These are phyloP conservation scores for Talpa occidentalis DNA, from an alignment of 2,113 vertebrate genomes.

Conservation along the genomic window DNA sequence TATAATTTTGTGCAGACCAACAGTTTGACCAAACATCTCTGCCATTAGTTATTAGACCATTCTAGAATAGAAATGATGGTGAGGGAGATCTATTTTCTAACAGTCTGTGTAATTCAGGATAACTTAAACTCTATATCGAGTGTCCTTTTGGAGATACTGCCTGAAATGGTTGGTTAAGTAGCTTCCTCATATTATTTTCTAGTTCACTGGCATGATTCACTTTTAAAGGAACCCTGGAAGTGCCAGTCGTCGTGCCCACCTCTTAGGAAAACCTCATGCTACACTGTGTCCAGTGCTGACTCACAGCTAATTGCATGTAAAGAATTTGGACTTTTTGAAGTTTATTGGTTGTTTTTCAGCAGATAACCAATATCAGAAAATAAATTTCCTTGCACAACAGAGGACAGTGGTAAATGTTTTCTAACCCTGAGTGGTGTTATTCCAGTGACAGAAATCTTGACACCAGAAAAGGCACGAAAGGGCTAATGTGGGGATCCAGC, in stretches of 20 bases:
- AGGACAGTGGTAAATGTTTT: not conserved
- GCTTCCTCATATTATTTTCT: not conserved
- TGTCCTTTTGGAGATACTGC: not conserved
- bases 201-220: slow-evolving; percentile 3
- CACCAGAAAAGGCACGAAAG: not conserved
- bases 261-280: not conserved
- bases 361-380: not conserved
- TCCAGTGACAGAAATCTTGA: slow-evolving; percentile 28
- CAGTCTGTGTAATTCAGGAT: not conserved
- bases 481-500: not conserved
- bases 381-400: not conserved
- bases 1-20: not conserved
- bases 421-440: not conserved
- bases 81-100: not conserved
- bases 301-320: not conserved
- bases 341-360: slow-evolving; percentile 11
- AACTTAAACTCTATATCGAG: not conserved
- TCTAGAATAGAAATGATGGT: not conserved
- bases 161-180: not conserved
- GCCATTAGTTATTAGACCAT: not conserved
- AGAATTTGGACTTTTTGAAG: slow-evolving; percentile 25
- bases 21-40: not conserved
- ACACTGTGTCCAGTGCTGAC: not conserved
- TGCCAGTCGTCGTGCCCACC: not conserved
- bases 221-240: not conserved